A percentile compares a stretch with the other conserved stretches of the same genome.
Conservation (phyloP, 2,113 vertebrate species). For the Origma solitaria region DNA sequence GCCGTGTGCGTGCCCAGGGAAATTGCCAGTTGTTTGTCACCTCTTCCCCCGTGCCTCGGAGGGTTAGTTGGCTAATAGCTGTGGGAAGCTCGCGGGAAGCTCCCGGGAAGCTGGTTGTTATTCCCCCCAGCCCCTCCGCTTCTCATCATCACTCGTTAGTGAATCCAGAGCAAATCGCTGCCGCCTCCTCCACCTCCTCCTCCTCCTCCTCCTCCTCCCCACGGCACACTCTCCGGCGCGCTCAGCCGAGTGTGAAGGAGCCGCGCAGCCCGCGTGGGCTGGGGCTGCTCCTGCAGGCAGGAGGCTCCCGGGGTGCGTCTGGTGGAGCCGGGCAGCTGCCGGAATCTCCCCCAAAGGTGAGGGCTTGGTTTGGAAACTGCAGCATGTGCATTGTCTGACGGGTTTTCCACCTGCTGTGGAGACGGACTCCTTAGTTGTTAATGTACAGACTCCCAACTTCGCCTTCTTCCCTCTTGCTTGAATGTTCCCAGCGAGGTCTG, state of each 20-base stretch:
- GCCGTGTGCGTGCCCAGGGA: background rate
- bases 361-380: background rate
- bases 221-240: background rate
- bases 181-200: background rate
- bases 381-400: fast-evolving
- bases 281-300: background rate
- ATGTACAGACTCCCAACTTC: background rate
- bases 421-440: background rate
- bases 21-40: background rate
- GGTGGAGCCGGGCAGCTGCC: background rate
- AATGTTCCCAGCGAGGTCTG: background rate
- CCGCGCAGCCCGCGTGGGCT: background rate
- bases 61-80: background rate
- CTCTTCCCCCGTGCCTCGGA: background rate
- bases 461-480: background rate
- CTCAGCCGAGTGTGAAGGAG: slow-evolving; percentile 1
- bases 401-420: background rate
- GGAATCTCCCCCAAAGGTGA: background rate
- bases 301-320: background rate
- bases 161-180: background rate
- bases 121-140: background rate
- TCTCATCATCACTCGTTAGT: background rate
- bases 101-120: background rate
- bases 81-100: background rate
- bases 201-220: background rate